Conservation (phyloP, 2,888 invertebrate genomes). For the Apodemia duryi region DNA sequence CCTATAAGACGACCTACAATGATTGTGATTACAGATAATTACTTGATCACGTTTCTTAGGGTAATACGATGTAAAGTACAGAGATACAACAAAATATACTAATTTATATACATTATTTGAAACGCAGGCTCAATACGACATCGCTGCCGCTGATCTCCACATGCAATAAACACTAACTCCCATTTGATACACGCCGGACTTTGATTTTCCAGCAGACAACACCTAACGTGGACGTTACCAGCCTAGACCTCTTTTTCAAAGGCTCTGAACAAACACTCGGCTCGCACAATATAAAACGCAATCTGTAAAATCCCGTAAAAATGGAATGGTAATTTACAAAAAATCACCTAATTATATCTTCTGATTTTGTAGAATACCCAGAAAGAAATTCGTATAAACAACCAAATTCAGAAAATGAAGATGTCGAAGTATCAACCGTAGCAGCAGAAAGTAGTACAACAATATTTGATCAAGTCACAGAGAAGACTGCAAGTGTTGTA, state of each 20-base stretch:
- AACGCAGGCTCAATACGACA: not conserved
- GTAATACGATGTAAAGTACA: not conserved
- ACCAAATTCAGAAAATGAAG: slow-evolving; percentile 39
- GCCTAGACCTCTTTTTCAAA: not conserved
- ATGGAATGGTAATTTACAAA: not conserved
- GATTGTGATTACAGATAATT: not conserved
- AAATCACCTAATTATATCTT: not conserved
- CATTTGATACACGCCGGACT: not conserved
- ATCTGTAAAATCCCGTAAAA: not conserved
- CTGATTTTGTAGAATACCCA: slow-evolving; percentile 54
- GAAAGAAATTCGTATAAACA: slow-evolving; percentile 57
- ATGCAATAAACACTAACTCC: not conserved
- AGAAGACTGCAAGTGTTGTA: not conserved
- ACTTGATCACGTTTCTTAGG: not conserved
- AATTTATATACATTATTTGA: not conserved
- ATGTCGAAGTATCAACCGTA: slow-evolving; percentile 26
- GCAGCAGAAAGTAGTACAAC: slow-evolving; percentile 16
- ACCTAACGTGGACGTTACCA: not conserved
- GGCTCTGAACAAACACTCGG: not conserved
- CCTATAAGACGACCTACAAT: not conserved
- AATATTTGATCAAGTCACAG: slow-evolving; percentile 21
- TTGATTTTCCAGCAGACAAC: not conserved
- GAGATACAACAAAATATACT: not conserved
- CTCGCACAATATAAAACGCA: not conserved
- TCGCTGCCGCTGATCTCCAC: no score